phyloP scores from a whole-genome alignment of 2,113 vertebrate genomes.

The Cygnus atratus region DNA sequence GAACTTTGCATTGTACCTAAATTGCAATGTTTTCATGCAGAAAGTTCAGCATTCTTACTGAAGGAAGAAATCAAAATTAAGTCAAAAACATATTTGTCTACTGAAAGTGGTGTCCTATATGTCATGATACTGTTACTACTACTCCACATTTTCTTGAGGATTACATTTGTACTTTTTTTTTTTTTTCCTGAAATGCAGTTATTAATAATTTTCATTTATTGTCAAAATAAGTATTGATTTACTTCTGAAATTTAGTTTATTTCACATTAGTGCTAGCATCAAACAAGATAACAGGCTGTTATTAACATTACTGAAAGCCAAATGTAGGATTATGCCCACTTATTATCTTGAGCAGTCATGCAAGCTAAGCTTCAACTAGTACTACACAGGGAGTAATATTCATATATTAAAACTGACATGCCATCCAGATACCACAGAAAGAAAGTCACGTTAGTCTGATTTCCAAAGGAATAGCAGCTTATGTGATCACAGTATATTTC shows the following conservation, averaged over 20 bases:
- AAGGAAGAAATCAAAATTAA: neutral
- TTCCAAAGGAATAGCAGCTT: neutral
- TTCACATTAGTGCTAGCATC: slow-evolving; percentile 3
- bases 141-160: neutral
- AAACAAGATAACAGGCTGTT: slow-evolving; percentile 38
- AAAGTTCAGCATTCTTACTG: neutral
- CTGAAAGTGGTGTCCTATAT: neutral
- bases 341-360: slow-evolving; percentile 47
- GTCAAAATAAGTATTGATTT: slow-evolving; percentile 41
- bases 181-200: neutral
- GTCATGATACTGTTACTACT: neutral
- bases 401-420: neutral
- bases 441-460: neutral
- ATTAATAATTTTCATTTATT: slow-evolving; percentile 34
- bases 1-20: neutral
- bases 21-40: neutral
- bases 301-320: slow-evolving; percentile 20
- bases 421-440: neutral
- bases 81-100: neutral
- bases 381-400: neutral
- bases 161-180: neutral
- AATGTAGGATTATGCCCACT: slow-evolving; percentile 19
- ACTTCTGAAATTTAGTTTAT: slow-evolving; percentile 39
- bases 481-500: neutral
- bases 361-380: slow-evolving; percentile 18